phyloP scores from a whole-genome alignment of 2,888 invertebrate species.

The Rhorus exstirpatorius region DNA sequence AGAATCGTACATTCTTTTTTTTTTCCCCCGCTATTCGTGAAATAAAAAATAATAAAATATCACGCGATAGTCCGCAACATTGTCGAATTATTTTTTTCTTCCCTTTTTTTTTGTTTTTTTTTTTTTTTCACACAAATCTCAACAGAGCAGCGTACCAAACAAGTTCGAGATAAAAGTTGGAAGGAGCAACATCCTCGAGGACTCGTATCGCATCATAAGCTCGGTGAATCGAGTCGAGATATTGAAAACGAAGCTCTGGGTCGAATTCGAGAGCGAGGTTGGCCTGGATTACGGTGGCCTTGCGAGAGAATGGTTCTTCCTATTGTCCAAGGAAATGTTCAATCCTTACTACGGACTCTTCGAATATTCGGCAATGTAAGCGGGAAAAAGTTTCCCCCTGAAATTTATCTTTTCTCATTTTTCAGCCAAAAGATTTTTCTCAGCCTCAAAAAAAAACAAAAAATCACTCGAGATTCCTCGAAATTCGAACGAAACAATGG shows the following conservation, averaged over 20 bases:
- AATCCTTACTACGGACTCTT: conserved; percentile 99
- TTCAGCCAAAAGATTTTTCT: no score
- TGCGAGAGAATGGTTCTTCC: conserved; percentile 99
- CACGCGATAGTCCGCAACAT: no score
- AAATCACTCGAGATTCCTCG: no score
- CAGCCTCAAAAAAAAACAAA: no score
- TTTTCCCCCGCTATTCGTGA: neutral
- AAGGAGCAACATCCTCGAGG: conserved; percentile 97
- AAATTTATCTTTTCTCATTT: no score
- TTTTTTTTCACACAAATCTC: conserved; percentile 64
- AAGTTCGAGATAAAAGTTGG: conserved; percentile 99
- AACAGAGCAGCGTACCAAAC: conserved; percentile 97
- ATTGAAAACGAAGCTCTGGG: conserved; percentile 99
- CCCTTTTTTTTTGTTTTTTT: no score
- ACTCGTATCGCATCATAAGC: conserved; percentile 98
- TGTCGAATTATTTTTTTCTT: conserved; percentile 26
- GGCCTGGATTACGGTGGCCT: conserved; percentile 98
- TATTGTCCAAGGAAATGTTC: conserved; percentile 99
- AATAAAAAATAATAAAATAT: no score
- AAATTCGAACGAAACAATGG: no score
- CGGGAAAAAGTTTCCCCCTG: no score
- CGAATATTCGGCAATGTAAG: conserved; percentile 98
- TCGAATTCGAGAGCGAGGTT: conserved; percentile 99
- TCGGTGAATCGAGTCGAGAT: conserved; percentile 96
- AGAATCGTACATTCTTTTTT: no score